Base-by-base conservation (phyloP, 1,140 invertebrate species). In the Drosophila nebulosa region DNA sequence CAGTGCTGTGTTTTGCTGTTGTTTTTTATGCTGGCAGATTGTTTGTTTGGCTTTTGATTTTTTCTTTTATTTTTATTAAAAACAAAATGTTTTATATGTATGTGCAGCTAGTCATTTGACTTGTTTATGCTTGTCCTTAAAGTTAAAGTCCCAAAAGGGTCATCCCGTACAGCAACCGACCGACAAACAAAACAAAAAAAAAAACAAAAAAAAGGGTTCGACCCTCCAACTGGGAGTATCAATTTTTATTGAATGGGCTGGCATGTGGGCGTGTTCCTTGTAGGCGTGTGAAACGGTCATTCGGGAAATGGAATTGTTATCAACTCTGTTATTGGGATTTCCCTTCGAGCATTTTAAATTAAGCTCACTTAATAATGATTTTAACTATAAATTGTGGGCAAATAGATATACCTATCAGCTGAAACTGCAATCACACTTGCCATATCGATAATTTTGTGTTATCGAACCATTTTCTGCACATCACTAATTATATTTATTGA, bases 51-150 rank as follows among this genome's bases (percentile, higher is more conserved):
- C 64, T 85, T 72, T 58, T 42, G 52, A 18, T 52, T 74, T 71
- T 66, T 14, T 74, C 67, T 61, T 10, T 69, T 69, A 51, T 64
- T 83, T 84, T 85, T 85, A 86, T 78, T 86, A 85, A 86, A 86
- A 86, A 86, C 78, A 78, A 85, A 85, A 86, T 86, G 83, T 86
- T 85, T 85, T 85, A 85, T 81, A 74, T 80, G 68, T 81, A 74
- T 80, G 68, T 63, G 24, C 56, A 58, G 56, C 56, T 58, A 55
- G 30, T 58, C 56, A 58, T 36, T 72, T 74, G 59, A 74, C 71
- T 74, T 74, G 71, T 74, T 74, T 74, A 74, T 74, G 71, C 65
- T 55, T 30, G 71, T 70, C 62, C 69, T 74, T 74, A 73, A 73
- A 73, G 69, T 63, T 65, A 52, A 35, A 42, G 52, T 69, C 10